Percentiles rank a stretch among this genome's conserved stretches.
Evolutionary conservation across 2,113 vertebrate genomes (phyloP).

Genomic region (Ictalurus furcatus): DNA sequence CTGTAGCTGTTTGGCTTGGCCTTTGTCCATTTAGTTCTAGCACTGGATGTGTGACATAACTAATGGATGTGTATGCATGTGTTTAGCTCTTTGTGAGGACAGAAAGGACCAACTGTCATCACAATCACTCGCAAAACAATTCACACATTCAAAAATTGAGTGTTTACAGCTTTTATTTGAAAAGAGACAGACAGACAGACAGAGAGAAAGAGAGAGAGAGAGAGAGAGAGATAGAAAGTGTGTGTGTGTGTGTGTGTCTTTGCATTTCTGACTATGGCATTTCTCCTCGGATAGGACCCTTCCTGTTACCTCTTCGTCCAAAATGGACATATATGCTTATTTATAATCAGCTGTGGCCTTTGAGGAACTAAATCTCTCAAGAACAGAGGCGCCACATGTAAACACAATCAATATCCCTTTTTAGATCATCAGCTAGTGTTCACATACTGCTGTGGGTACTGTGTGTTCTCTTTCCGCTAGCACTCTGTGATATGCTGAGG

Average conservation of each 20-base stretch:
- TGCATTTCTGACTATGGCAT: neutral
- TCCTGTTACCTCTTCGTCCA: conserved; percentile 12
- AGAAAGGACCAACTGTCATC: neutral
- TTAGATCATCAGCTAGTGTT: conserved; percentile 35
- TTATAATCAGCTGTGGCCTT: conserved; percentile 17
- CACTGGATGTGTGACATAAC: neutral
- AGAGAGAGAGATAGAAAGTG: neutral
- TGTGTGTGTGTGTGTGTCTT: conserved; percentile 21
- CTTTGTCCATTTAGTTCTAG: conserved; percentile 5
- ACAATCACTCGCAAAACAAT: neutral
- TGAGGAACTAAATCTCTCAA: neutral
- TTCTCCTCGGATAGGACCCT: neutral
- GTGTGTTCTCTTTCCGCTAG: neutral
- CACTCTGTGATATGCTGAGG: conserved; percentile 1
- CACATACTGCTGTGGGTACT: neutral
- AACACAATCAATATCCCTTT: conserved; percentile 36
- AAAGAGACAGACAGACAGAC: no score
- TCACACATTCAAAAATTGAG: no score
- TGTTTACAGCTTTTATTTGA: neutral
- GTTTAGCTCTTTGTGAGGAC: neutral
- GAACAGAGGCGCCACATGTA: neutral
- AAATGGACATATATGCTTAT: conserved; percentile 21
- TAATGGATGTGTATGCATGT: neutral
- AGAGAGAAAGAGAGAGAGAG: no score
- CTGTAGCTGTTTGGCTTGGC: conserved; percentile 36